phyloP scores from a whole-genome alignment of 2,888 invertebrate species.

The Scaptomyza caliginosa region DNA sequence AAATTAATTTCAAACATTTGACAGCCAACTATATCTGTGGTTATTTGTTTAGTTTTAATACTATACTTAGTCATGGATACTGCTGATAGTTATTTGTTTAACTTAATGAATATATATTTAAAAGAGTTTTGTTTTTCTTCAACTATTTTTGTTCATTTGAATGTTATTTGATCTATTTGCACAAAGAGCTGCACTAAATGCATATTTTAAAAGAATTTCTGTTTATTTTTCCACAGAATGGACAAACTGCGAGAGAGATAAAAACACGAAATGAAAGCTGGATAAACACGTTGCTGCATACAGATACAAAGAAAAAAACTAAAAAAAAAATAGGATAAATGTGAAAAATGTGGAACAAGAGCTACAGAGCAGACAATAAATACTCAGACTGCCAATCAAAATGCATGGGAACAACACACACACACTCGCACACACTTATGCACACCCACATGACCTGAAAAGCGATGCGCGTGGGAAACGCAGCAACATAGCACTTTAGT shows the following conservation, averaged over 20 bases:
- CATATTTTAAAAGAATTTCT: not conserved
- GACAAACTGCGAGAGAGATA: not conserved
- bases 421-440: not conserved
- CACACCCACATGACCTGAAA: constrained; percentile 45
- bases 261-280: constrained; percentile 6
- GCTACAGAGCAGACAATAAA: constrained; percentile 24
- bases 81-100: no score
- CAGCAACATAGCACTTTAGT: constrained; percentile 45
- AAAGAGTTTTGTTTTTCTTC: no score
- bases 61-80: no score
- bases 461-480: constrained; percentile 44
- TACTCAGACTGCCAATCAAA: constrained; percentile 38
- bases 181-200: not conserved
- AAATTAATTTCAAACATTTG: constrained; percentile 46
- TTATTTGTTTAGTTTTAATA: not conserved
- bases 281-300: constrained; percentile 28
- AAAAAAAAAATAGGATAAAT: not conserved
- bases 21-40: constrained; percentile 1
- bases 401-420: constrained; percentile 18
- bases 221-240: constrained; percentile 7
- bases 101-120: no score
- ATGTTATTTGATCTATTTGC: not conserved
- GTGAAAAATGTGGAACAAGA: constrained; percentile 1
- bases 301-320: no score
- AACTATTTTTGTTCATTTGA: not conserved